phyloP scores from a whole-genome alignment of 2,113 vertebrate species.

The Ochotona curzoniae region DNA sequence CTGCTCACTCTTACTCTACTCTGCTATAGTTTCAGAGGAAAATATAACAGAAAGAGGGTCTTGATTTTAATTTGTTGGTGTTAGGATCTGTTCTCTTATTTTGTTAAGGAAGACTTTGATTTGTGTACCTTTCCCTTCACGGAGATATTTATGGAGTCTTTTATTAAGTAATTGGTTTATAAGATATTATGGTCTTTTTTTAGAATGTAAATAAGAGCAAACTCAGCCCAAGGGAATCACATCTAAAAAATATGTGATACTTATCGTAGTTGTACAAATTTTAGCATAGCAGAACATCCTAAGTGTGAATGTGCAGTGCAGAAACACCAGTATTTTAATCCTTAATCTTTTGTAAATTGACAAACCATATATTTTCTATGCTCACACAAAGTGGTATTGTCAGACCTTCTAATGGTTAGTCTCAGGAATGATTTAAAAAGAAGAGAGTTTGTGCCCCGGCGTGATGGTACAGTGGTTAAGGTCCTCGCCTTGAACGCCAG shows the following conservation, averaged over 20 bases:
- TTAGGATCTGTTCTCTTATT: not conserved
- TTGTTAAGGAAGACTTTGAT: conserved; percentile 46
- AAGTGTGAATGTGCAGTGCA: not conserved
- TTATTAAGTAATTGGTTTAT: conserved; percentile 42
- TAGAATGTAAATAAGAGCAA: conserved; percentile 46
- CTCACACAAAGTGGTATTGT: not conserved
- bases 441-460: conserved; percentile 5
- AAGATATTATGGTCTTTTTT: conserved; percentile 10
- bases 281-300: not conserved
- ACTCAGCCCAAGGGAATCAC: not conserved
- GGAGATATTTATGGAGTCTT: conserved; percentile 35
- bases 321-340: conserved; percentile 39
- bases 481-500: too few relatives aligned
- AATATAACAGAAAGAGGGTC: conserved; percentile 14
- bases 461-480: too few relatives aligned
- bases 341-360: conserved; percentile 44
- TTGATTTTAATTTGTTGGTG: conserved; percentile 42
- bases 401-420: not conserved
- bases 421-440: conserved; percentile 34
- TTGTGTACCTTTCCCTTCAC: conserved; percentile 31
- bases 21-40: conserved; percentile 25
- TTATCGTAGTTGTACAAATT: conserved; percentile 13
- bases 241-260: conserved; percentile 51
- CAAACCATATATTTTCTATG: conserved; percentile 15
- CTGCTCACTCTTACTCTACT: too few relatives aligned